Conservation (phyloP, 2,113 vertebrate genomes). For the Pollachius pollachius region DNA sequence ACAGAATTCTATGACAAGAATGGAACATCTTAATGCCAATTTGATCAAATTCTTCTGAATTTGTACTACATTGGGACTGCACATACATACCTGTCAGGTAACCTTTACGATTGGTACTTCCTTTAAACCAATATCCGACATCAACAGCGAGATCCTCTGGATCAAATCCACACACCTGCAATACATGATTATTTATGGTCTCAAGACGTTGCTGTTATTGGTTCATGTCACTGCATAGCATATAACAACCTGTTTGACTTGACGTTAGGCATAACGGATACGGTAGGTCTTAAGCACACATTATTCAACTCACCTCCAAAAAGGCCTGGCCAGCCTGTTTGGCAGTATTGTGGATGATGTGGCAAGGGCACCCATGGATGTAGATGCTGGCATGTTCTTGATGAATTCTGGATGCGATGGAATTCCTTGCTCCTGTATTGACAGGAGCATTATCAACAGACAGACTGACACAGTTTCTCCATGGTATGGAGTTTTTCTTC, state of each 20-base stretch:
- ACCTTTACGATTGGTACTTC: slow-evolving; percentile 4
- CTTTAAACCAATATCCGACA: slow-evolving; percentile 7
- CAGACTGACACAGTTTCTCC: slow-evolving; percentile 5
- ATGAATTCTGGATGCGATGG: background rate
- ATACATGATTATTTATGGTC: background rate
- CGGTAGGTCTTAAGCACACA: background rate
- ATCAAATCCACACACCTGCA: background rate
- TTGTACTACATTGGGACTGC: background rate
- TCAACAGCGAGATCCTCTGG: slow-evolving; percentile 17
- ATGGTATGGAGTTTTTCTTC: background rate
- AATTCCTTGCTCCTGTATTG: background rate
- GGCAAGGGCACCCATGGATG: slow-evolving; percentile 3
- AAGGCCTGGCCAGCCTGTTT: background rate
- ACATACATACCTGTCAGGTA: slow-evolving; percentile 15
- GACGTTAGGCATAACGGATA: background rate
- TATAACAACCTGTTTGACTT: slow-evolving; percentile 2
- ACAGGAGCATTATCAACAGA: background rate
- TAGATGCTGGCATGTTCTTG: background rate
- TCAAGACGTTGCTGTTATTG: background rate
- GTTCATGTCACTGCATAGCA: background rate
- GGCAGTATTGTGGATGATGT: slow-evolving; percentile 2
- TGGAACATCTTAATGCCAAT: slow-evolving; percentile 2
- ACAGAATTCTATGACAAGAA: slow-evolving; percentile 15
- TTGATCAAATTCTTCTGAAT: slow-evolving; percentile 4
- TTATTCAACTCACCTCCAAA: slow-evolving; percentile 2